Base-by-base conservation (phyloP, 2,888 invertebrate species). In the Sarcophaga subvicina region DNA sequence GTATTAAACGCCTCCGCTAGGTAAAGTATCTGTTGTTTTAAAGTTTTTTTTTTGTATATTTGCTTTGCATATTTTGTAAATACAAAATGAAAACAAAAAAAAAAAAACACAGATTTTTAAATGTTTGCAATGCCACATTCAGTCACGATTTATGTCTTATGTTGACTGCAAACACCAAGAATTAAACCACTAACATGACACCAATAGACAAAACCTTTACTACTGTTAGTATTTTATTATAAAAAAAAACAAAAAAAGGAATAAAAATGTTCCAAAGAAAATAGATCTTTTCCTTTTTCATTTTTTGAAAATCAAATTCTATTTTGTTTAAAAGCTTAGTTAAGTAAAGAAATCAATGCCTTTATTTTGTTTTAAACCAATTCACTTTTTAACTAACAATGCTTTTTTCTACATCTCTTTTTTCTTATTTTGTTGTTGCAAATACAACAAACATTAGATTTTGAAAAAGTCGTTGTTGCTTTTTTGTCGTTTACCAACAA, bases 331-430 rank as follows among this genome's bases (percentile, higher is more conserved):
- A 72, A 83, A 72, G 66, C 49, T 78, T 83, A 25, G 27, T 49
- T 83, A 62, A 49, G 72, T 12, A 66, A 67, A 72, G 82, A 72
- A 77, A 82, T 82, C 82, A 71, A 77, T 82, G 82, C 37, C 25
- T 71, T 37, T 64, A 71, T 82, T 86, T 63, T 70, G 54, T 82
- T 82, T 63, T 80, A 80, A 86, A 76, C 83, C 83, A 86, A 86
- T 83, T 83, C 83, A 86, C 86, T 83, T 86, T 83, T 80, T 47
- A 77, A 17, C 86, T 59, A 82, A 82, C 82, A 86, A 86, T 76
- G 70, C 70, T 73, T 37, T 37, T 37, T 8, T 2, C 10, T 8
- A 14, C 0, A 14, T 54, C 22, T 20, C 20, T 22, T 22, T 54
- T 1, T 12, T 12, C 2, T 54, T 49, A 12, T 49, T 3, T 14